A percentile compares a stretch with the other conserved stretches of the same genome.
Conservation (phyloP, 1,140 invertebrate species). For the Drosophila pectinifera region DNA sequence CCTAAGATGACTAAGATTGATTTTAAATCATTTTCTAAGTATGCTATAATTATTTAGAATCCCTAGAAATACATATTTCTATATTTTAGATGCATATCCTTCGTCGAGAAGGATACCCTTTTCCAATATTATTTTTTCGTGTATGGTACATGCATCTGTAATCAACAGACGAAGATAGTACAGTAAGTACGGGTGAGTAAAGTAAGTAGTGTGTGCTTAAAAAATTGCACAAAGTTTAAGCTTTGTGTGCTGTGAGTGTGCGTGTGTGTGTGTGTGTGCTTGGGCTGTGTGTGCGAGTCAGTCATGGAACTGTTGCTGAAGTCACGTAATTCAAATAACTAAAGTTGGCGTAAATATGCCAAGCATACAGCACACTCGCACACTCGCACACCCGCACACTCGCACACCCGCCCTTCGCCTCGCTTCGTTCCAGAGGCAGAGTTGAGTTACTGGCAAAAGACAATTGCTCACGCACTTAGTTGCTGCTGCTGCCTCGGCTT, state of each 20-base stretch:
- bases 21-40: neutral
- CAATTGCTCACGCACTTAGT: conserved; percentile 66
- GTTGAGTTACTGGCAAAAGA: conserved; percentile 61
- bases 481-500: conserved; percentile 35
- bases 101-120: neutral
- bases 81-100: neutral
- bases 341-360: conserved; percentile 83
- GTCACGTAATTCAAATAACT: conserved; percentile 83
- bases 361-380: conserved; percentile 47
- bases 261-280: conserved; percentile 23
- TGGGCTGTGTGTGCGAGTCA: conserved; percentile 62
- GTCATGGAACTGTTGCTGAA: conserved; percentile 80
- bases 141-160: conserved; percentile 70
- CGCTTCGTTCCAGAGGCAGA: neutral
- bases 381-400: neutral
- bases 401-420: neutral
- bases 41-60: neutral
- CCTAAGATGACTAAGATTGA: neutral
- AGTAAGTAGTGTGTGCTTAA: conserved; percentile 71
- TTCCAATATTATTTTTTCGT: conserved; percentile 49
- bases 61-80: neutral
- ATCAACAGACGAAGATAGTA: conserved; percentile 71
- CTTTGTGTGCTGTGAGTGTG: conserved; percentile 13
- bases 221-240: conserved; percentile 64
- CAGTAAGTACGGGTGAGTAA: conserved; percentile 53